Base-by-base conservation (phyloP, 2,113 vertebrate genomes). In the Saimiri boliviensis region DNA sequence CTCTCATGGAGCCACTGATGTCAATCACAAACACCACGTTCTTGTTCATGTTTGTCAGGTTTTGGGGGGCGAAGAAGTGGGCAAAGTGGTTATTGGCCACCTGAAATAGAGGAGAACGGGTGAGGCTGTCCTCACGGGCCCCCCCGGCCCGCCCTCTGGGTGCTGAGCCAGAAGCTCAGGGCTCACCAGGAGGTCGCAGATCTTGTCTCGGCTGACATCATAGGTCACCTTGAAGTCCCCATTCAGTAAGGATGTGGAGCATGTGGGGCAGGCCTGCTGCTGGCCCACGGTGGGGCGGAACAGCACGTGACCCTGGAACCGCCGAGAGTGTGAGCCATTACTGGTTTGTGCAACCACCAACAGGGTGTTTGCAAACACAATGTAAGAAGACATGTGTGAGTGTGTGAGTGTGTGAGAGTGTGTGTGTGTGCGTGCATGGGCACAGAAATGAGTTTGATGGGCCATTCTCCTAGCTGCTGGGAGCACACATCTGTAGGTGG, bases 21-120 rank as follows among this genome's bases (percentile, higher is more conserved):
- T 99, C 99, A 92, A 99, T 99, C 58, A 99, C 95, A 96, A 99
- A 99, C 90, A 99, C 96, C 49, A 99, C 96, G 94, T 99, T 99
- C 98, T 99, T 99, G 13, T 99, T 98, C 96, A 99, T 98, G 79
- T 97, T 98, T 0, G 97, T 85, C 97, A 99, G 98, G 97, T 98
- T 98, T 77, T 98, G 94, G 32, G 99, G 99, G 84, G 99, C 99
- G 98, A 99, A 99, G 98, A 99, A 99, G 97, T 99, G 99, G 25
- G 99, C 99, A 94, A 99, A 99, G 93, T 99, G 99, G 54, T 99
- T 99, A 66, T 98, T 98, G 95, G 99, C 98, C 40, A 98, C 98
- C 99, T 99, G 95, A 71, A 96, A 98, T 86, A 97, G n/a, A 92
- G 71, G 47, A 32, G 6, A 40, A 56, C 1, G 10, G 52, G 52